Evolutionary conservation across 2,797 vertebrate species (phyloP).

Genomic region (Ceyx erithaca): DNA sequence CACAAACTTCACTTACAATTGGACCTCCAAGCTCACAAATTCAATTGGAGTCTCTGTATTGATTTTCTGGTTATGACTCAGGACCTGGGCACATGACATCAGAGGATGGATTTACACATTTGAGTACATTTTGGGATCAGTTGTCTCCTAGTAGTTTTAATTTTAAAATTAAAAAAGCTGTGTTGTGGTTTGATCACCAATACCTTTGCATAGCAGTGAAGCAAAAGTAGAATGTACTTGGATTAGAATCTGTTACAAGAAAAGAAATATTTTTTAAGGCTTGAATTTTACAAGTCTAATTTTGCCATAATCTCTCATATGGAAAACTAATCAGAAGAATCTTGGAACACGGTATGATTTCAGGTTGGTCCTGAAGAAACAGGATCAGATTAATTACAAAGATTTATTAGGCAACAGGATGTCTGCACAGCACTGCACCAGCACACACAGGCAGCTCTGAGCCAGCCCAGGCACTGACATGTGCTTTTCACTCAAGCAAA

Average conservation of each 20-base stretch:
- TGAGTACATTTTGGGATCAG: not conserved
- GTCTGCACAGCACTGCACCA: not conserved
- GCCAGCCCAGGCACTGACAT: not conserved
- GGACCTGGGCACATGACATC: not conserved
- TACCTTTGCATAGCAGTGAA: not conserved
- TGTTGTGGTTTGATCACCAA: not conserved
- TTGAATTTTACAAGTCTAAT: not conserved
- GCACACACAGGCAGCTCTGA: not conserved
- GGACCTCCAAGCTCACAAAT: not conserved
- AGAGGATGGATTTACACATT: not conserved
- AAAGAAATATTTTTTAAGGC: not conserved
- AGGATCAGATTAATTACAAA: not conserved
- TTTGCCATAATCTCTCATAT: not conserved
- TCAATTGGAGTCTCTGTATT: not conserved
- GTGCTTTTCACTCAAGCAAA: not conserved
- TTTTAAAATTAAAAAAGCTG: not conserved
- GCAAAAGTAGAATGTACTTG: not conserved
- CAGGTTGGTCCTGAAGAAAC: not conserved
- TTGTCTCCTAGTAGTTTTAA: not conserved
- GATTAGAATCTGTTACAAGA: not conserved
- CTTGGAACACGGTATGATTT: not conserved
- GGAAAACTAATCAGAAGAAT: constrained; percentile 19
- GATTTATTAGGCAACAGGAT: not conserved
- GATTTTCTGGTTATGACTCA: not conserved
- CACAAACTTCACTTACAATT: not conserved